Base-by-base conservation (phyloP, 2,888 invertebrate species). In the Amblyjoppa proteus region DNA sequence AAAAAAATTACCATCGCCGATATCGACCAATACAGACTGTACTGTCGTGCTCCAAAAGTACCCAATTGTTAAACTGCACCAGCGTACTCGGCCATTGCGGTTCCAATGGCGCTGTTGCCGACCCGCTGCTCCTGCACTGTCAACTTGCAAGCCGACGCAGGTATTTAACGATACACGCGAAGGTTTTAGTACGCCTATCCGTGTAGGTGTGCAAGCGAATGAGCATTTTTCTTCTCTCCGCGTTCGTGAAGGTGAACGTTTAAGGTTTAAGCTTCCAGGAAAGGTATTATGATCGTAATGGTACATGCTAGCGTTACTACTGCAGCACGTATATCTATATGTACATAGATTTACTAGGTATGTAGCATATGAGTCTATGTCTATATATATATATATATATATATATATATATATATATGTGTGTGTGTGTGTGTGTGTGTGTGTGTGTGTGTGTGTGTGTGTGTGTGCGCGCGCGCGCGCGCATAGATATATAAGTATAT, bases 71-170 rank as follows among this genome's bases (percentile, higher is more conserved):
- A 5, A 34, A 64, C 2, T 58, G 58, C 58, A 2, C 13, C 11
- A 3, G 58, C 58, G 11, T 11, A 58, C 58, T 13, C 13, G 11
- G 58, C 28, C 45, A 13, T 3, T 16, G 45, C 45, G 13, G 45
- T 45, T 45, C 45, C 13, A 45, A 45, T 58, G 58, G 28, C 28
- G 56, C 34, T 34, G 31, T 58, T 75, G 70, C 75, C 69, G 74
- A 81, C 51, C 16, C 31, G 58, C 70, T 70, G 58, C 70, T 70
- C 25, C n/a, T 69, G 75, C 81, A 76, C 69, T 76, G 70, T 81
- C 81, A 81, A 69, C 75, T 76, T 75, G 75, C 41, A 76, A 81
- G 69, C 81, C 64, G 81, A 81, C 75, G 75, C 41, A 38, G 70
- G 61, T 75, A 76, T 81, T 81, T 70, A 76, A 81, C 81, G 69